Conservation (phyloP, 2,797 vertebrate genomes). For the Graptemys geographica region DNA sequence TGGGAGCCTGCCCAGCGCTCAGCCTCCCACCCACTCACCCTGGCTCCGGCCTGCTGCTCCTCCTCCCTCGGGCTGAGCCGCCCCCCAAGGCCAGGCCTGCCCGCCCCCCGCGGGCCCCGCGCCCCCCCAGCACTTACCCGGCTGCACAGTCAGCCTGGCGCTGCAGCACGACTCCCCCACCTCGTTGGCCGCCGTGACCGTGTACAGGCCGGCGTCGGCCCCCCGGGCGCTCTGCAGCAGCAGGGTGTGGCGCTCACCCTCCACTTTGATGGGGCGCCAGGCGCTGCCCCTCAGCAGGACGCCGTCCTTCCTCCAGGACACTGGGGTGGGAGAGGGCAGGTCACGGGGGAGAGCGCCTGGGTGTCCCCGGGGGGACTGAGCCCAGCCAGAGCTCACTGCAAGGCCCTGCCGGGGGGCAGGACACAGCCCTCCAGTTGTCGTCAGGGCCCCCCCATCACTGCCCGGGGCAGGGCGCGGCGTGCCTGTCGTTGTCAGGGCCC, state of each 20-base stretch:
- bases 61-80: background rate
- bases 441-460: too few species aligned
- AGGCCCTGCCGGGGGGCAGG: too few species aligned
- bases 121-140: constrained; percentile 84
- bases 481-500: too few species aligned
- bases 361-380: too few species aligned
- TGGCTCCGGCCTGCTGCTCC: too few species aligned
- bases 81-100: too few species aligned
- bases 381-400: too few species aligned
- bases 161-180: constrained; percentile 88
- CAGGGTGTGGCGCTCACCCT: constrained; percentile 93
- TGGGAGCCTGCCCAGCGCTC: constrained; percentile 4
- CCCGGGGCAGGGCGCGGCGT: too few species aligned
- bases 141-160: constrained; percentile 88
- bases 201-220: constrained; percentile 90
- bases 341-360: background rate
- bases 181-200: constrained; percentile 90
- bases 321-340: constrained; percentile 72
- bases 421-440: fast-evolving
- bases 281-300: constrained; percentile 76
- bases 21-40: background rate
- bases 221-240: constrained; percentile 88
- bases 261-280: constrained; percentile 88
- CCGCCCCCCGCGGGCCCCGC: background rate
- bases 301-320: constrained; percentile 91